Conservation (phyloP, 2,888 invertebrate genomes). For the Xylota sylvarum region DNA sequence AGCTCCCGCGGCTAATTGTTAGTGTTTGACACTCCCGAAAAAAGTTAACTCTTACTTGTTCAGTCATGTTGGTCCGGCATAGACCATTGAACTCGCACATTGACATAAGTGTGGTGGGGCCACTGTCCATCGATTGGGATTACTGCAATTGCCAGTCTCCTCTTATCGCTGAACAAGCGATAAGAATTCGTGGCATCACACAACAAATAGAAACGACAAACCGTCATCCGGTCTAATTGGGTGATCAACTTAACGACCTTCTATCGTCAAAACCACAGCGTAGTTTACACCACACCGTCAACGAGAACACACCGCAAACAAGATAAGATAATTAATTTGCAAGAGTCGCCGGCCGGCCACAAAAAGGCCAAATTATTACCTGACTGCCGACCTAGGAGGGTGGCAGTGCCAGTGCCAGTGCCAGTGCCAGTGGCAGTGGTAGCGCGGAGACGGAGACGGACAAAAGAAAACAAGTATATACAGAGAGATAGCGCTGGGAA, state of each 20-base stretch:
- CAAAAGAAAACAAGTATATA: constrained; percentile 46
- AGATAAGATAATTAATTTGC: constrained; percentile 77
- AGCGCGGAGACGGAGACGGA: too few species aligned
- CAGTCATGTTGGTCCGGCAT: constrained; percentile 22
- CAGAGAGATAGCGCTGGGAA: constrained; percentile 59
- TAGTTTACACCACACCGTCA: constrained; percentile 64
- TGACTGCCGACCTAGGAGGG: constrained; percentile 31
- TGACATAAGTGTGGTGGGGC: not conserved
- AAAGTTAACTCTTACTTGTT: not conserved
- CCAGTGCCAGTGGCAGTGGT: constrained; percentile 29
- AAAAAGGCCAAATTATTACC: constrained; percentile 71
- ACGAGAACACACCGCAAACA: constrained; percentile 73
- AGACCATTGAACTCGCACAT: constrained; percentile 58
- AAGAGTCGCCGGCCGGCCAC: constrained; percentile 69
- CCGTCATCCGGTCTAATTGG: constrained; percentile 72
- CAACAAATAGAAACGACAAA: constrained; percentile 45
- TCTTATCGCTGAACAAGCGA: constrained; percentile 15
- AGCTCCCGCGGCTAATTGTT: constrained; percentile 58
- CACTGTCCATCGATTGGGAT: not conserved
- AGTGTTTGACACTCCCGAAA: constrained; percentile 67
- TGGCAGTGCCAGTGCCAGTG: constrained; percentile 38
- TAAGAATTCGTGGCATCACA: constrained; percentile 15
- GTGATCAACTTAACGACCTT: constrained; percentile 76
- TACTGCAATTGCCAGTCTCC: not conserved
- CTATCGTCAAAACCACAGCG: constrained; percentile 69